Conservation (phyloP, 1,140 invertebrate species). For the Camponotus floridanus region DNA sequence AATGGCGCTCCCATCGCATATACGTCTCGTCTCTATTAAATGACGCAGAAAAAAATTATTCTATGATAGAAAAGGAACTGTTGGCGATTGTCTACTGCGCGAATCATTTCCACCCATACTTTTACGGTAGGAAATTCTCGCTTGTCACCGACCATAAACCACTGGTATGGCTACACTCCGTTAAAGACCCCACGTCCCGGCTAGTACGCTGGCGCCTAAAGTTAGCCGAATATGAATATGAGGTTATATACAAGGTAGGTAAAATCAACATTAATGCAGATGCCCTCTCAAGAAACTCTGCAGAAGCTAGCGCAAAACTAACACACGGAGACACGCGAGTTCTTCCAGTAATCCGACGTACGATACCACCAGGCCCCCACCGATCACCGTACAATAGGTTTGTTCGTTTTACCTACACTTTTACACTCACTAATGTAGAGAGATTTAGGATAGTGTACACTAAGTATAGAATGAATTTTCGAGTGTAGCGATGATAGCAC, state of each 20-base stretch:
- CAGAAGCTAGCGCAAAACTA: too few species aligned
- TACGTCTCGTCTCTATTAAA: too few species aligned
- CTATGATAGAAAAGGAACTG: constrained; percentile 13
- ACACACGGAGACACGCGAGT: too few species aligned
- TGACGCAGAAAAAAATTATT: neutral
- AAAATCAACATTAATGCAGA: neutral
- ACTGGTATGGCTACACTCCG: neutral
- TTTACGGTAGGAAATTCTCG: neutral
- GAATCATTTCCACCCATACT: neutral
- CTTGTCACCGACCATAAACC: neutral
- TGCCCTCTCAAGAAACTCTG: neutral
- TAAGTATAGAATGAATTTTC: too few species aligned
- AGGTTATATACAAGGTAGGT: neutral
- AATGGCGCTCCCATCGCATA: too few species aligned
- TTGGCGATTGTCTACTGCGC: neutral
- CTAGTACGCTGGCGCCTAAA: constrained; percentile 1
- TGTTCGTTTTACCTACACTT: too few species aligned
- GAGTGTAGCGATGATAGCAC: too few species aligned
- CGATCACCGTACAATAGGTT: too few species aligned
- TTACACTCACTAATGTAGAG: too few species aligned
- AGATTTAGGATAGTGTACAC: too few species aligned
- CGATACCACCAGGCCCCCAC: too few species aligned
- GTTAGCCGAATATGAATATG: constrained; percentile 14
- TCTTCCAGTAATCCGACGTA: too few species aligned
- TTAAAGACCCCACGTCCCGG: neutral